phyloP scores from a whole-genome alignment of 2,797 vertebrate genomes.

The Anisognathus igniventris region DNA sequence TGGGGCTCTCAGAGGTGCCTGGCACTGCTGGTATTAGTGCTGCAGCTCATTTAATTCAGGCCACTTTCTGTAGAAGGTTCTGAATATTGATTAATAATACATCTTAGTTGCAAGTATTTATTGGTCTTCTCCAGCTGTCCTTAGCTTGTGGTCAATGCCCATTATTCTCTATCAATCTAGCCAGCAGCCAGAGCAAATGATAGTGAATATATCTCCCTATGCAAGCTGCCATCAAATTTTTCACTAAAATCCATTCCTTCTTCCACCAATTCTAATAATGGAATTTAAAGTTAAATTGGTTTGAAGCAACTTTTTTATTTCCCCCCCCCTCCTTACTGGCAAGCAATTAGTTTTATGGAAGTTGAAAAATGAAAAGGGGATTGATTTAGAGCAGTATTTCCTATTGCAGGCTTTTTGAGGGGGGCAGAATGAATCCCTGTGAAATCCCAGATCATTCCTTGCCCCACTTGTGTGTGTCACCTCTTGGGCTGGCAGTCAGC shows the following conservation, averaged over 20 bases:
- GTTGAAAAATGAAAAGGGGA: background rate
- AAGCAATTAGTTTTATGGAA: constrained; percentile 40
- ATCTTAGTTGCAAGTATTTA: constrained; percentile 57
- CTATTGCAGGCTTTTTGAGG: fast-evolving
- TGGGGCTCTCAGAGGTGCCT: background rate
- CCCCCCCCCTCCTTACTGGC: fast-evolving
- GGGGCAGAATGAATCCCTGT: fast-evolving
- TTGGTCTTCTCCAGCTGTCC: constrained; percentile 46
- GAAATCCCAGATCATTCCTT: background rate
- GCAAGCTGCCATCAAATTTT: constrained; percentile 32
- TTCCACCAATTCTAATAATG: constrained; percentile 36
- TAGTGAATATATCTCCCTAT: constrained; percentile 40
- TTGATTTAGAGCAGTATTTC: constrained; percentile 16
- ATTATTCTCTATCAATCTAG: constrained; percentile 56
- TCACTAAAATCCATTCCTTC: constrained; percentile 39
- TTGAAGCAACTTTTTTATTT: constrained; percentile 9
- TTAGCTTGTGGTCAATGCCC: constrained; percentile 52
- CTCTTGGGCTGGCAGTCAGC: background rate
- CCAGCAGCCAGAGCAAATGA: constrained; percentile 23
- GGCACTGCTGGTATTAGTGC: background rate
- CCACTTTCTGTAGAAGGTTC: constrained; percentile 22
- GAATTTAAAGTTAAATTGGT: constrained; percentile 55
- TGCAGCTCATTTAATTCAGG: constrained; percentile 55
- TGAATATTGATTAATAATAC: constrained; percentile 54
- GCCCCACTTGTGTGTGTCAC: fast-evolving